A percentile compares a stretch with the other conserved stretches of the same genome.
Evolutionary conservation across 2,888 invertebrate genomes (phyloP).

Genomic region (Callinectes sapidus): DNA sequence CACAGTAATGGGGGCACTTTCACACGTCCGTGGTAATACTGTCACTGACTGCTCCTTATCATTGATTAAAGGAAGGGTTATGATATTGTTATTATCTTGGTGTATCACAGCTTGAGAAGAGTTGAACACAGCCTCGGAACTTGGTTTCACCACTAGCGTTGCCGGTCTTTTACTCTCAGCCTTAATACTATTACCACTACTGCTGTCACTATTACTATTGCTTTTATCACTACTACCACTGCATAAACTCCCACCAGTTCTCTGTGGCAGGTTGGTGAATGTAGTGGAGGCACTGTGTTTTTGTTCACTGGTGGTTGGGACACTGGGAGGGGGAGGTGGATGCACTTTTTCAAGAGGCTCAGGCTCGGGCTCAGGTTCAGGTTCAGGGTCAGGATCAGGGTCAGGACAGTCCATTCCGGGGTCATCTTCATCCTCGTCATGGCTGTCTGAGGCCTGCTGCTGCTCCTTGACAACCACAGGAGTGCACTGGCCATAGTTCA

Average conservation of each 20-base stretch:
- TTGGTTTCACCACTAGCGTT: background rate
- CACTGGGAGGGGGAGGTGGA: background rate
- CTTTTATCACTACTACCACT: conserved; percentile 5
- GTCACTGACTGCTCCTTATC: conserved; percentile 39
- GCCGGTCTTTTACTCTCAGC: background rate
- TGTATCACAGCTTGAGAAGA: conserved; percentile 40
- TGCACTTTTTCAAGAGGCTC: background rate
- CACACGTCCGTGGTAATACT: conserved; percentile 24
- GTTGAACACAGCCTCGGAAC: conserved; percentile 14
- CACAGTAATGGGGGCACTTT: background rate
- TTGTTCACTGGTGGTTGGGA: background rate
- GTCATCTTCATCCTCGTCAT: conserved; percentile 38
- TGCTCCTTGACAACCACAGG: background rate
- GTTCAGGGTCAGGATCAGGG: background rate
- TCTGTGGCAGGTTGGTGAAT: background rate
- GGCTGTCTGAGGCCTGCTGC: background rate
- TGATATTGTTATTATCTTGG: conserved; percentile 39
- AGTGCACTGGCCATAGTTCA: conserved; percentile 34
- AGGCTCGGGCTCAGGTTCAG: too few species aligned
- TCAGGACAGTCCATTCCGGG: background rate
- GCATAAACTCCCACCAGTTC: background rate
- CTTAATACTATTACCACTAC: background rate
- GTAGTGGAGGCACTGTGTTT: conserved; percentile 19
- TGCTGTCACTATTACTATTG: background rate
- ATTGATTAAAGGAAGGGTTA: conserved; percentile 31